phyloP scores from a whole-genome alignment of 2,888 invertebrate species.

The Nebria salina region DNA sequence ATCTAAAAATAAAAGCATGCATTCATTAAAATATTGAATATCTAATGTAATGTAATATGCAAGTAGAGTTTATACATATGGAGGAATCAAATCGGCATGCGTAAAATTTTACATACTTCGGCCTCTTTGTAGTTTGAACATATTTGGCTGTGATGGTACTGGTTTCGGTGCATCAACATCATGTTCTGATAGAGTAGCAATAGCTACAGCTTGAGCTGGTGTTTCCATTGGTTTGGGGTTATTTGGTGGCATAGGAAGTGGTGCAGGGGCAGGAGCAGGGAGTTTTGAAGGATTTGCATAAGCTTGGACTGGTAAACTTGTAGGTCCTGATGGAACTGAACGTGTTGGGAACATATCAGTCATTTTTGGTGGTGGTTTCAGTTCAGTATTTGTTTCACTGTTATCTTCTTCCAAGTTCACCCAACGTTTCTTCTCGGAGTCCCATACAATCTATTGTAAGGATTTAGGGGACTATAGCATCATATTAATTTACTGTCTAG shows the following conservation, averaged over 20 bases:
- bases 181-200: conserved; percentile 17
- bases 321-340: conserved; percentile 25
- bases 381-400: conserved; percentile 64
- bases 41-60: background rate
- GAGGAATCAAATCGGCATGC: background rate
- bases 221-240: conserved; percentile 31
- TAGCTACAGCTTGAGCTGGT: conserved; percentile 11
- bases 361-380: conserved; percentile 78
- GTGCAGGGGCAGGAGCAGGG: conserved; percentile 50
- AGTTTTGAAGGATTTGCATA: background rate
- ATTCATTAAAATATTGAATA: background rate
- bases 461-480: background rate
- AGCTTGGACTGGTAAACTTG: background rate
- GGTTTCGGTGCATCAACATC: conserved; percentile 21
- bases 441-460: conserved; percentile 87
- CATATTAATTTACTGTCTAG: background rate
- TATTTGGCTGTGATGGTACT: conserved; percentile 66
- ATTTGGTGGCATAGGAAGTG: conserved; percentile 20
- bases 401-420: conserved; percentile 81
- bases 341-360: conserved; percentile 64
- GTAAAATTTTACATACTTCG: conserved; percentile 70
- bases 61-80: background rate
- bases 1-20: conserved; percentile 65
- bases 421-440: conserved; percentile 87
- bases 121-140: conserved; percentile 82